phyloP scores from a whole-genome alignment of 2,797 vertebrate species.

The Denticeps clupeoides region DNA sequence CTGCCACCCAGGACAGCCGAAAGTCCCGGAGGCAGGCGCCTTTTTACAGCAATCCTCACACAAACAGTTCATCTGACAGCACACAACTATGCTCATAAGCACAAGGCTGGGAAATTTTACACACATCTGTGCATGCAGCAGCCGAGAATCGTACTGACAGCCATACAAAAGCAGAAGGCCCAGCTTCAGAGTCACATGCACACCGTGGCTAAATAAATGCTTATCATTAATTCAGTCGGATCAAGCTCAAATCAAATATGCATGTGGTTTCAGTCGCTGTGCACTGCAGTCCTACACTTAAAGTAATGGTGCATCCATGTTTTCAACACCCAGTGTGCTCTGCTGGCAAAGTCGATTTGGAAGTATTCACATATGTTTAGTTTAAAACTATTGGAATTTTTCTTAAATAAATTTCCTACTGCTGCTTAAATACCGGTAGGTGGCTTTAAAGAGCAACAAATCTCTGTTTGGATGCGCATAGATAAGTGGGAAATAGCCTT shows the following conservation, averaged over 20 bases:
- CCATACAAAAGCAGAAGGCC: neutral
- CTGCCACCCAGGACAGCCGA: too few relatives aligned
- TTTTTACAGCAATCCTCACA: neutral
- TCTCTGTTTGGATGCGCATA: too few relatives aligned
- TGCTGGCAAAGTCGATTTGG: too few relatives aligned
- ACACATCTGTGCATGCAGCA: neutral
- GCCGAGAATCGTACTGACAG: neutral
- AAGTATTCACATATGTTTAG: too few relatives aligned
- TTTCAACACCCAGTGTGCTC: too few relatives aligned
- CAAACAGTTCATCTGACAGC: neutral
- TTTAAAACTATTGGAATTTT: too few relatives aligned
- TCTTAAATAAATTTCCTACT: too few relatives aligned
- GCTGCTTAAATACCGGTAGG: too few relatives aligned
- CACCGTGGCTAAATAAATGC: conserved; percentile 10
- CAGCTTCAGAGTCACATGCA: conserved; percentile 6
- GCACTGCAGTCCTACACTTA: neutral
- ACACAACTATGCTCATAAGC: too few relatives aligned
- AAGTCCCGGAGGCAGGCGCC: too few relatives aligned
- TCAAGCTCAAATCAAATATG: conserved; percentile 16
- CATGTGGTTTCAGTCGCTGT: neutral
- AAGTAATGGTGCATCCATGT: conserved; percentile 2
- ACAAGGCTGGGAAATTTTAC: neutral
- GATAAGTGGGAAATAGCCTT: too few relatives aligned
- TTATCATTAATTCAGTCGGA: conserved; percentile 17
- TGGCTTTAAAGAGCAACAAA: too few relatives aligned